Evolutionary conservation across 2,797 vertebrate genomes (phyloP).

Genomic region (Anguilla megastoma): DNA sequence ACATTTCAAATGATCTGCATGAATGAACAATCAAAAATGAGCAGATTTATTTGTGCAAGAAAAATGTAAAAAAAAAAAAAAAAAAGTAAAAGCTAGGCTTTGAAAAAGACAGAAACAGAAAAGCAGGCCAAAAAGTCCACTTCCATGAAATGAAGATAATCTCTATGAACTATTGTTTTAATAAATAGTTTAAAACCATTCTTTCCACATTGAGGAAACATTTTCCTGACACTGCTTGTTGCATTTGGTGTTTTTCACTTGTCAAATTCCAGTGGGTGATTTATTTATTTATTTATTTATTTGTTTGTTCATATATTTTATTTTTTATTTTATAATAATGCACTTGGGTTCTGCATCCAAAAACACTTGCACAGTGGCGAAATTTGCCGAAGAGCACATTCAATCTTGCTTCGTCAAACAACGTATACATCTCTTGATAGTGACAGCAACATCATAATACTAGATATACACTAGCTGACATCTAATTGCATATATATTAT

Average conservation of each 20-base stretch:
- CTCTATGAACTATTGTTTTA: background rate
- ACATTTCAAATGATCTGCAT: constrained; percentile 39
- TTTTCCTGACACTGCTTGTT: background rate
- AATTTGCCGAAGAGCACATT: background rate
- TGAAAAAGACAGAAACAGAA: background rate
- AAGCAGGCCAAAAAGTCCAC: background rate
- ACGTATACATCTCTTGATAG: background rate
- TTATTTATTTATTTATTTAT: background rate
- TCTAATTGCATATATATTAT: background rate
- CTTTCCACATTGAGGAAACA: background rate
- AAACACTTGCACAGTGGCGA: background rate
- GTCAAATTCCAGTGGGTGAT: background rate
- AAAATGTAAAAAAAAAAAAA: background rate
- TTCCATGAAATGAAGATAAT: background rate
- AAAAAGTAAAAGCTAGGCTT: background rate
- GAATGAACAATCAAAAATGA: background rate
- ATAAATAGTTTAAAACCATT: background rate
- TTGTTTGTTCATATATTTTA: background rate
- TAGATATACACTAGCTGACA: background rate
- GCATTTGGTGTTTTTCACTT: background rate
- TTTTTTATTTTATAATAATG: background rate
- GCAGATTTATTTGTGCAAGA: background rate
- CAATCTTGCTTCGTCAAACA: background rate
- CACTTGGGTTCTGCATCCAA: background rate
- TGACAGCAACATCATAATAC: background rate